Evolutionary conservation across 1,140 invertebrate species (phyloP), one percentile per base, ranked within the genome.

Genomic region (Triops longicaudatus): DNA sequence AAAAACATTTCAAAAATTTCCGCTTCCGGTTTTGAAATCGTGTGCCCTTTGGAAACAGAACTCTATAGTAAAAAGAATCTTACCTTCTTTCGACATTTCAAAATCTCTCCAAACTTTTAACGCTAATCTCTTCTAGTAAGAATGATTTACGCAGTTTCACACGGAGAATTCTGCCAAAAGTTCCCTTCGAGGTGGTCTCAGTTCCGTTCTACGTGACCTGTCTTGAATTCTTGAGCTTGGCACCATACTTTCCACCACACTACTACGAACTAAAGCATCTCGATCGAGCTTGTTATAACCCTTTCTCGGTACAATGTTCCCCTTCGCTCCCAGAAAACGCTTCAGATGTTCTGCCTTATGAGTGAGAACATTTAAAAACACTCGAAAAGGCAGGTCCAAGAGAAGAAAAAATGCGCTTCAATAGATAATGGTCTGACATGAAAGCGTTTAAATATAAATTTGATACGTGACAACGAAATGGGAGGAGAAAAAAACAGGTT

Each of bases 401-500:
- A 37, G 31, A 37, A 7, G 7, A 37, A 37, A 37, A 37, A 37
- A 37, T 37, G 31, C 31, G 31, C 31, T 37, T 37, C 31, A 37
- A 37, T 37, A 37, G 31, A 37, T 37, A 37, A 37, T 37, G 7
- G 12, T 22, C 17, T 72, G 63, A 72, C 26, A 72, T 72, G n/a
- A 72, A 72, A 72, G 63, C 26, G 26, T 72, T 72, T 11, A n/a
- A n/a, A 74, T 44, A 28, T 75, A 28, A 26, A 37, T 74, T 37
- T 42, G 11, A 74, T 37, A 41, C 22, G 17, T 44, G 41, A 43
- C 26, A 42, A 63, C 42, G 74, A 27, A 76, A 44, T 27, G 63
- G 26, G 26, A 44, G 75, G 9, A 41, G 17, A 28, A 44, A 26
- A 78, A 14, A 72, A 77, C 12, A 76, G 27, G 74, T 75, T 27